Evolutionary conservation across 2,797 vertebrate species (phyloP).

Genomic region (Allobates femoralis): DNA sequence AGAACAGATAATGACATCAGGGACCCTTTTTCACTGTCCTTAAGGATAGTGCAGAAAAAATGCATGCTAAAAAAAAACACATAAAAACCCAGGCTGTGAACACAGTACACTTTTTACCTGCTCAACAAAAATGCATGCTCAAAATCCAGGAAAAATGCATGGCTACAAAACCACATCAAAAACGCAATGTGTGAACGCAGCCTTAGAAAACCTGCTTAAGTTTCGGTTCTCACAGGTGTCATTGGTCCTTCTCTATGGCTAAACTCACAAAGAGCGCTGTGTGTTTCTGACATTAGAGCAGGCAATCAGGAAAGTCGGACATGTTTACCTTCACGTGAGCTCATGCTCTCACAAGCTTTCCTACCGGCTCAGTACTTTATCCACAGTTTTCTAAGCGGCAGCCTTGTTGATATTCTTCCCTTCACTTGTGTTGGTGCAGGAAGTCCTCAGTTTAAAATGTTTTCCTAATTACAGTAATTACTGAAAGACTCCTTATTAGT

Average conservation of each 20-base stretch:
- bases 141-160: no score
- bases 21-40: no score
- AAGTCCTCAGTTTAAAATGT: neutral
- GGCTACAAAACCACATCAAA: no score
- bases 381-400: neutral
- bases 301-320: neutral
- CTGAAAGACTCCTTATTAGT: slow-evolving; percentile 9
- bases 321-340: neutral
- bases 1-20: no score
- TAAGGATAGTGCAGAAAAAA: no score
- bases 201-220: no score
- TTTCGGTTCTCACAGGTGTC: neutral
- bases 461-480: neutral
- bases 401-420: neutral
- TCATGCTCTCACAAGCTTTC: neutral
- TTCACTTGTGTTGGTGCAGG: neutral
- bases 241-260: neutral
- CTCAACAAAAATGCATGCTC: no score
- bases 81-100: no score
- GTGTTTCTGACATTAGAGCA: neutral
- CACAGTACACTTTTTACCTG: no score
- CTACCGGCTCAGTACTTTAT: neutral
- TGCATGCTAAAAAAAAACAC: no score
- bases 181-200: no score
- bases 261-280: neutral